A percentile compares a stretch with the other conserved stretches of the same genome.
These are phyloP conservation scores for Lepidurus packardi DNA, from an alignment of 1,140 invertebrate species.

Conservation along the genomic window DNA sequence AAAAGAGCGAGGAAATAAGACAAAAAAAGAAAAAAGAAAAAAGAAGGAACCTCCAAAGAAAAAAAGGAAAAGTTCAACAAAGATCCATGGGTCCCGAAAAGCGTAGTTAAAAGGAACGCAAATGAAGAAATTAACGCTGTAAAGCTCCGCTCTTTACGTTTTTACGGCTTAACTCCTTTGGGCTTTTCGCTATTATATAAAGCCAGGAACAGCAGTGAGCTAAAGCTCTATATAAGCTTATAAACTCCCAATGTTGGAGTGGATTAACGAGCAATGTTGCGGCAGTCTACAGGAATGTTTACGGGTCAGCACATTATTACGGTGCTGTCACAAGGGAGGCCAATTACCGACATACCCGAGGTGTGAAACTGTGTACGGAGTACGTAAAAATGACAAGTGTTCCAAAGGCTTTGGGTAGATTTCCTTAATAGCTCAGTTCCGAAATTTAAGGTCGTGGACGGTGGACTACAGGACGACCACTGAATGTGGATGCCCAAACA, in stretches of 20 bases:
- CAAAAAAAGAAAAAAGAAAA: not conserved
- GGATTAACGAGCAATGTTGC: not conserved
- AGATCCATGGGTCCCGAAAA: not conserved
- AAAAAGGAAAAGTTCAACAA: slow-evolving; percentile 6
- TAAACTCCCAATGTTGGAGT: too few relatives aligned
- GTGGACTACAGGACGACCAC: not conserved
- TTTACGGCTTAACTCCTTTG: not conserved
- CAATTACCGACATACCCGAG: not conserved
- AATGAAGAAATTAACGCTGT: slow-evolving; percentile 10
- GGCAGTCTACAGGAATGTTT: not conserved
- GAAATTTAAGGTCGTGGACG: not conserved
- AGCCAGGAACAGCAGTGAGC: not conserved
- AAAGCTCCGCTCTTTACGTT: not conserved
- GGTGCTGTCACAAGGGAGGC: not conserved
- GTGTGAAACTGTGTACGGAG: not conserved
- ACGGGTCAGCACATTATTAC: not conserved
- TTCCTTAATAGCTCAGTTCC: slow-evolving; percentile 2
- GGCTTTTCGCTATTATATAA: not conserved
- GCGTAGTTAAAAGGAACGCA: slow-evolving; percentile 9
- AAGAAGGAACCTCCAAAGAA: not conserved
- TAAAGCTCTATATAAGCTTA: too few relatives aligned
- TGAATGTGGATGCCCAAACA: slow-evolving; percentile 8
- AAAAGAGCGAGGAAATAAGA: not conserved
- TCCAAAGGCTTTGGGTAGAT: not conserved
- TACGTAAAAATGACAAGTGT: slow-evolving; percentile 9